Base-by-base conservation (phyloP, 30 jellyfish, hydroid and myxozoan species). In the Thelohanellus kitauei region DNA sequence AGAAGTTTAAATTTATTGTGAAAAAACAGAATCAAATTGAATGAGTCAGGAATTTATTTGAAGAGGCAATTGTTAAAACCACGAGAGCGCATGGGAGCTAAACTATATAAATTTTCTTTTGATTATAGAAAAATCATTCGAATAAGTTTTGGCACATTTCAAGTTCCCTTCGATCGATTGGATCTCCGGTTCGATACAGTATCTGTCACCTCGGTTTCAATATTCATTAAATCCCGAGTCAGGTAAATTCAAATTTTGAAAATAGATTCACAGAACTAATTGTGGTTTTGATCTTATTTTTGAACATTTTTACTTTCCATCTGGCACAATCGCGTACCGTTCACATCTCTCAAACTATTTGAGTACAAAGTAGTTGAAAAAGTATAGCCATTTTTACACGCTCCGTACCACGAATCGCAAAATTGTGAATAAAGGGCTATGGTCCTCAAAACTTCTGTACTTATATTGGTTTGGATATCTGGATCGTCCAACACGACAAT, bases 351-450 rank as follows among this genome's bases (percentile, higher is more conserved):
- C 92, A 86, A 71, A 14, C 31, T 35, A n/a, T n/a, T n/a, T n/a
- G n/a, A n/a, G 12, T 62, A 78, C 92, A 86, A 71, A 44, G 61
- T 62, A 38, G 59, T 86, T 45, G 58, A 60, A 41, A 86, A 71
- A 1, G 92, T 71, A 47, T 40, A 71, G 41, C 63, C 92, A 22
- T 25, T 44, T 34, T 43, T 45, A 33, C 92, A 71, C 40, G 61
- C 92, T 10, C 51, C 56, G 47, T 50, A 71, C 92, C 92, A 71
- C 18, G 47, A 33, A 33, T 53, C 73, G 50, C 92, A 71, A 17
- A 60, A 73, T 3, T 52, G 24, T 3, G 84, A 57, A 54, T 86
- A 71, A 10, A 71, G 43, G 0, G 92, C 86, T 2, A 71, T 64
- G 30, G 51, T 48, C 45, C 13, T 31, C 9, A 54, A 52, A 19